A percentile compares a stretch with the other conserved stretches of the same genome.
These are phyloP conservation scores for Chaetodon auriga DNA, from an alignment of 2,113 vertebrate species.

Conservation along the genomic window DNA sequence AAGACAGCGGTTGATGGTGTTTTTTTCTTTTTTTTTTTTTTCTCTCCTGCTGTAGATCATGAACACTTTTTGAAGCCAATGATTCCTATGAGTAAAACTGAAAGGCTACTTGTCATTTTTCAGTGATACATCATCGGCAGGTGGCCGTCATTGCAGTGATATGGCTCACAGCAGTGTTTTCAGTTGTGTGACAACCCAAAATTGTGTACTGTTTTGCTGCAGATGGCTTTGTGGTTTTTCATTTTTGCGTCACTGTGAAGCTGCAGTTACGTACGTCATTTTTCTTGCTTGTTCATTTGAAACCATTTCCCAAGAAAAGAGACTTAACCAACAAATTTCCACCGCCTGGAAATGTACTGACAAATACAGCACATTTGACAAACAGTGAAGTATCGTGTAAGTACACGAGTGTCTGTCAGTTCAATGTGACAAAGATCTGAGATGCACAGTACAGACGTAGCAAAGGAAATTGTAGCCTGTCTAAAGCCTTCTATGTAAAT, in stretches of 20 bases:
- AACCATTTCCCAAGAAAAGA: conserved; percentile 43
- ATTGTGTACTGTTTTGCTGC: conserved; percentile 14
- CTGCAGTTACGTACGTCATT: conserved; percentile 23
- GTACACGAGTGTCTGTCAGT: background rate
- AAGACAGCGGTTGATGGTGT: conserved; percentile 16
- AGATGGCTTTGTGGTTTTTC: conserved; percentile 32
- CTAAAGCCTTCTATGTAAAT: conserved; percentile 33
- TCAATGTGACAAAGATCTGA: conserved; percentile 17
- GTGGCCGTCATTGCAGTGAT: background rate
- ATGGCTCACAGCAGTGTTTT: background rate
- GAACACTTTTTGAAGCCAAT: background rate
- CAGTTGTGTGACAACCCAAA: background rate
- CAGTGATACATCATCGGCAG: background rate
- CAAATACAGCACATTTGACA: background rate
- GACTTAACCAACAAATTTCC: background rate
- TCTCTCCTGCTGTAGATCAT: background rate
- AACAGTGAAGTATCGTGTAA: conserved; percentile 8
- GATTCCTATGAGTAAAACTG: background rate
- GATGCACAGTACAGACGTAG: background rate
- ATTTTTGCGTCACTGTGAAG: conserved; percentile 29
- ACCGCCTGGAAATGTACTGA: conserved; percentile 27
- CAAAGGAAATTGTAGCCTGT: conserved; percentile 32
- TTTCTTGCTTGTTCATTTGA: conserved; percentile 13
- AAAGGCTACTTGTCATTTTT: background rate
- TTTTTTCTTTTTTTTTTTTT: background rate